Evolutionary conservation across 2,113 vertebrate genomes (phyloP).

Genomic region (Amphiprion percula): DNA sequence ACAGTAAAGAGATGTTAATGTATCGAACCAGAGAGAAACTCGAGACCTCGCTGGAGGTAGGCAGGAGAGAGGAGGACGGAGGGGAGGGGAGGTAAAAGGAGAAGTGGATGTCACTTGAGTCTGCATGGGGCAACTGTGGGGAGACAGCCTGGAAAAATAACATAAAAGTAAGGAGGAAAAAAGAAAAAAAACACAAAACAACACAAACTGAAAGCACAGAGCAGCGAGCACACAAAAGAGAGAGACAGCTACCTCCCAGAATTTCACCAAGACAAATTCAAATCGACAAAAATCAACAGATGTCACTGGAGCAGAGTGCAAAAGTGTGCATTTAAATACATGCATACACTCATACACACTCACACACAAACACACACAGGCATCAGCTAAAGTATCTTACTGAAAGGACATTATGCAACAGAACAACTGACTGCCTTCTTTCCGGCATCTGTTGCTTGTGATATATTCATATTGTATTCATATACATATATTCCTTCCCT

Average conservation of each 20-base stretch:
- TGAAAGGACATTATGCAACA: constrained; percentile 33
- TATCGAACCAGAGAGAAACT: constrained; percentile 48
- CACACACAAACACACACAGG: constrained; percentile 14
- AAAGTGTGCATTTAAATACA: constrained; percentile 13
- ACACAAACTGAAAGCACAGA: constrained; percentile 67
- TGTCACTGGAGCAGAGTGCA: constrained; percentile 10
- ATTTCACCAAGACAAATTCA: constrained; percentile 17
- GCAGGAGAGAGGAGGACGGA: constrained; percentile 22
- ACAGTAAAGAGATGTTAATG: constrained; percentile 83
- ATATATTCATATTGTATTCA: constrained; percentile 4
- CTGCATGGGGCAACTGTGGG: constrained; percentile 71
- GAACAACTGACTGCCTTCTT: background rate
- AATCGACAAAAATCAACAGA: constrained; percentile 9
- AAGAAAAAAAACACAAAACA: constrained; percentile 9
- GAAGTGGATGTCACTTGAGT: constrained; percentile 72
- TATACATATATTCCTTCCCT: background rate
- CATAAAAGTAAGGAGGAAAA: constrained; percentile 14
- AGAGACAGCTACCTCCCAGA: constrained; percentile 43
- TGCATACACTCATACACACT: background rate
- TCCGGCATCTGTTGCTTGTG: constrained; percentile 6
- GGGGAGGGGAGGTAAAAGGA: constrained; percentile 32
- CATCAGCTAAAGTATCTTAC: background rate
- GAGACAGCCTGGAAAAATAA: constrained; percentile 74
- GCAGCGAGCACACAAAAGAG: constrained; percentile 72
- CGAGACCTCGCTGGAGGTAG: constrained; percentile 47